Percentiles rank a stretch among this genome's conserved stretches.
Conservation (phyloP, 1,140 invertebrate genomes). For the Drosophila subobscura region DNA sequence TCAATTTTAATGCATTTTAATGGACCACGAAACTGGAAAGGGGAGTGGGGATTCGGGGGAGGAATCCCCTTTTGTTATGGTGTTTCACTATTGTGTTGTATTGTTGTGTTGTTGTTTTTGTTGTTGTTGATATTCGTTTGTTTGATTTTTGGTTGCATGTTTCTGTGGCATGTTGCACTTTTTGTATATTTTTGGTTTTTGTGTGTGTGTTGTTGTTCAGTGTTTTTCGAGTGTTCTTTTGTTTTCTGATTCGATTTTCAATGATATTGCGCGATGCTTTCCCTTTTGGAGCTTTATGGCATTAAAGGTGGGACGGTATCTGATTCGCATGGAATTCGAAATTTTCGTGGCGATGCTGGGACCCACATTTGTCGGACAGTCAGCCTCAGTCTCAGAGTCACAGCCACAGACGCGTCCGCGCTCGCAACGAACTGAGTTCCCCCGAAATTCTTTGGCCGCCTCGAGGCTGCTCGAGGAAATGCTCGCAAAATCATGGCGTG, state of each 20-base stretch:
- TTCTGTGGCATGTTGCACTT: conserved; percentile 55
- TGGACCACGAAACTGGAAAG: conserved; percentile 4
- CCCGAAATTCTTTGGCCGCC: conserved; percentile 55
- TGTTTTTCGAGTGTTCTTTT: conserved; percentile 39
- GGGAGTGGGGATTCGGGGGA: background rate
- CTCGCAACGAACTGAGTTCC: conserved; percentile 77
- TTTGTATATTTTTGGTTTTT: conserved; percentile 27
- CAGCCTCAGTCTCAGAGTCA: conserved; percentile 32
- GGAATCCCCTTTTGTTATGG: conserved; percentile 34
- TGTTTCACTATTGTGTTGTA: conserved; percentile 33
- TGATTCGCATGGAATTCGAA: conserved; percentile 72
- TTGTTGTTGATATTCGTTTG: conserved; percentile 52
- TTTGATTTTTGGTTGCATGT: conserved; percentile 42
- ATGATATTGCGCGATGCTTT: conserved; percentile 56
- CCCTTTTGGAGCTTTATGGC: conserved; percentile 34
- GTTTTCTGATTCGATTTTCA: conserved; percentile 51
- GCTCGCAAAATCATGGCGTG: conserved; percentile 24
- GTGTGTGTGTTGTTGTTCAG: conserved; percentile 21
- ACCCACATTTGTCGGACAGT: conserved; percentile 61
- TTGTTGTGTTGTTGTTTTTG: conserved; percentile 24
- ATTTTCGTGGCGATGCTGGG: conserved; percentile 41
- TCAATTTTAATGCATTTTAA: conserved; percentile 32
- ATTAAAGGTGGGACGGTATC: conserved; percentile 32
- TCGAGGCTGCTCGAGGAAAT: conserved; percentile 41
- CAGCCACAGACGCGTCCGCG: conserved; percentile 74